A percentile compares a stretch with the other conserved stretches of the same genome.
Conservation (phyloP, 2,888 invertebrate species). For the Pandemis cinnamomeana region DNA sequence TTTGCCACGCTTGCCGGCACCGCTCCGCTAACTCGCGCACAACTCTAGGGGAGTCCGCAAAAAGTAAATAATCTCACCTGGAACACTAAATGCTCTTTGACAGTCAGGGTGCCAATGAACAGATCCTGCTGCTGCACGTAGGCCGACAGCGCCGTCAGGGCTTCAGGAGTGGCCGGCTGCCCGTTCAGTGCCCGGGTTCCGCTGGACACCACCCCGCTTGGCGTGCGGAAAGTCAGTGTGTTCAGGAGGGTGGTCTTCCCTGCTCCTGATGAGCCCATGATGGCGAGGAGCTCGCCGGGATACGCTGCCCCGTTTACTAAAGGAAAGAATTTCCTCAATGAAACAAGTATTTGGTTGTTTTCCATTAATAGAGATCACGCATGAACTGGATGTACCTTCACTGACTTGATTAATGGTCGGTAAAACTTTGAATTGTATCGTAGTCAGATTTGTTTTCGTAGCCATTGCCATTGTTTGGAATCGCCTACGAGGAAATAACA, state of each 20-base stretch:
- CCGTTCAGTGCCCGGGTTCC: conserved; percentile 89
- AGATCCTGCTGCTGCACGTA: conserved; percentile 98
- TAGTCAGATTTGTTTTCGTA: no score
- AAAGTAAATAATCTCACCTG: conserved; percentile 82
- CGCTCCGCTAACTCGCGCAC: no score
- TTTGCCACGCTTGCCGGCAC: no score
- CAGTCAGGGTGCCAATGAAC: conserved; percentile 95
- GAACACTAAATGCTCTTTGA: conserved; percentile 94
- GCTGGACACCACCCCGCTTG: conserved; percentile 87
- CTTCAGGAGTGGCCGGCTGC: conserved; percentile 88
- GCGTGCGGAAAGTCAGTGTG: conserved; percentile 92
- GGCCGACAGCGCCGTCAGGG: conserved; percentile 91
- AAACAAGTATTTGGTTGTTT: no score
- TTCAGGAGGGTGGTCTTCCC: conserved; percentile 98
- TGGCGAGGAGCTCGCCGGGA: conserved; percentile 93
- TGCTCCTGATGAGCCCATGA: conserved; percentile 96
- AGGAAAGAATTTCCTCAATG: conserved; percentile 4
- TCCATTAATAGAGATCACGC: not conserved
- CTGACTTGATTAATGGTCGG: no score
- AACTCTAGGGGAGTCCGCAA: no score
- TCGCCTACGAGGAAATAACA: no score
- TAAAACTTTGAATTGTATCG: no score
- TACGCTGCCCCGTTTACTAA: conserved; percentile 92
- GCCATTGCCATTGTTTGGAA: no score
- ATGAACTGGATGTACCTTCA: no score